phyloP scores from a whole-genome alignment of 1,140 invertebrate genomes.

The Drosophila ficusphila region DNA sequence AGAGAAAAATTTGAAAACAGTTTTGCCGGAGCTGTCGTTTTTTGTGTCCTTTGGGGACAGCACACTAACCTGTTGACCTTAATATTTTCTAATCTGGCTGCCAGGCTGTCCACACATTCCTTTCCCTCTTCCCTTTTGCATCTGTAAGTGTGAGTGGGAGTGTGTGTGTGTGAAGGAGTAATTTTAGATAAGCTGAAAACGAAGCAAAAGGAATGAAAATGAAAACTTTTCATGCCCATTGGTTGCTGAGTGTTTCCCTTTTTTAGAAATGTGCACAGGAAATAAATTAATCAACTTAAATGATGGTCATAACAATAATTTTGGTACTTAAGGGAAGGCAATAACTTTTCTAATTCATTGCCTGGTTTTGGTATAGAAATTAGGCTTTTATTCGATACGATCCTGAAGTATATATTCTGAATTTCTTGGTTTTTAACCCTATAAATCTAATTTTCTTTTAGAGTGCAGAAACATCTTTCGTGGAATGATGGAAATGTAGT shows the following conservation, averaged over 20 bases:
- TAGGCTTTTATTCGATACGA: no score
- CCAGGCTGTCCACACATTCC: constrained; percentile 42
- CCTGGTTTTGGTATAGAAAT: neutral
- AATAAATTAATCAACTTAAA: neutral
- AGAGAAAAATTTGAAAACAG: constrained; percentile 64
- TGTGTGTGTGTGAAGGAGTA: constrained; percentile 52
- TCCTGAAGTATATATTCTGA: no score
- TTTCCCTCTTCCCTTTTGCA: constrained; percentile 4
- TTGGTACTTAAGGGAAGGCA: no score
- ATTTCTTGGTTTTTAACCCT: no score
- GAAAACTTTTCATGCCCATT: constrained; percentile 38
- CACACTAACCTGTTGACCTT: constrained; percentile 82
- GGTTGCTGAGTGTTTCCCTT: neutral
- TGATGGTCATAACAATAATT: neutral
- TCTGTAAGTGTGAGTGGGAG: neutral
- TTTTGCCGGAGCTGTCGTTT: constrained; percentile 53
- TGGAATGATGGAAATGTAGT: constrained; percentile 17
- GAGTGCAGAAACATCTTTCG: neutral
- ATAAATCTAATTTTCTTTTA: neutral
- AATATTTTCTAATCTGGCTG: constrained; percentile 82
- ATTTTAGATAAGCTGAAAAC: constrained; percentile 78
- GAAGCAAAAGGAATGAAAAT: constrained; percentile 66
- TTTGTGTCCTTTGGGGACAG: constrained; percentile 76
- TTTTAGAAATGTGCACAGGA: neutral
- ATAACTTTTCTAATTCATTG: neutral